Percentiles rank a stretch among this genome's conserved stretches.
phyloP scores from a whole-genome alignment of 2,113 vertebrate species.

The Plecturocebus donacophilus region DNA sequence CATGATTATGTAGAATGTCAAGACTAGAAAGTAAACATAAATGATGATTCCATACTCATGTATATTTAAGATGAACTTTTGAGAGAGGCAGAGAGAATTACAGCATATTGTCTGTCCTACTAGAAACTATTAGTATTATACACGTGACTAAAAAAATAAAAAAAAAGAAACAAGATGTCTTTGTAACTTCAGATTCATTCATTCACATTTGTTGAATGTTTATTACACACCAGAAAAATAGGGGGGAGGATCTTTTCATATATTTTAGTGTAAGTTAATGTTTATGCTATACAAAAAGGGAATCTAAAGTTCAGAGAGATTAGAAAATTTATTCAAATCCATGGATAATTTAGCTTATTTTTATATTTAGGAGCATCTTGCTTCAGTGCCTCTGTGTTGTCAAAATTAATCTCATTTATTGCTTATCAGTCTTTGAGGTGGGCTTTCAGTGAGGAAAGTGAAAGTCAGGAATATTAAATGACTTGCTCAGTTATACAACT shows the following conservation, averaged over 20 bases:
- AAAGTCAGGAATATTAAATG: neutral
- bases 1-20: neutral
- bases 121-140: too few relatives aligned
- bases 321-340: neutral
- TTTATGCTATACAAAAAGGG: neutral
- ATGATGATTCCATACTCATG: neutral
- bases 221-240: neutral
- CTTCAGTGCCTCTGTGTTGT: neutral
- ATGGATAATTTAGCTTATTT: neutral
- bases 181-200: neutral
- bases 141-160: neutral
- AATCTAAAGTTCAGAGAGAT: neutral
- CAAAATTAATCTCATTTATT: neutral
- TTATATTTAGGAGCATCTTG: neutral
- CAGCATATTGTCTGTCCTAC: rapidly evolving
- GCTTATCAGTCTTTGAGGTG: neutral
- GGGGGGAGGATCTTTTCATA: neutral
- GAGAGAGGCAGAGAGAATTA: neutral
- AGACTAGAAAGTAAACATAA: neutral
- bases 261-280: neutral
- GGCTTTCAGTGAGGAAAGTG: neutral
- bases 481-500: neutral
- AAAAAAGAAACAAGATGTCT: neutral
- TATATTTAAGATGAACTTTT: neutral
- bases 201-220: neutral